These are phyloP conservation scores for Erebia palarica DNA, from an alignment of 2,888 invertebrate species.

Conservation along the genomic window DNA sequence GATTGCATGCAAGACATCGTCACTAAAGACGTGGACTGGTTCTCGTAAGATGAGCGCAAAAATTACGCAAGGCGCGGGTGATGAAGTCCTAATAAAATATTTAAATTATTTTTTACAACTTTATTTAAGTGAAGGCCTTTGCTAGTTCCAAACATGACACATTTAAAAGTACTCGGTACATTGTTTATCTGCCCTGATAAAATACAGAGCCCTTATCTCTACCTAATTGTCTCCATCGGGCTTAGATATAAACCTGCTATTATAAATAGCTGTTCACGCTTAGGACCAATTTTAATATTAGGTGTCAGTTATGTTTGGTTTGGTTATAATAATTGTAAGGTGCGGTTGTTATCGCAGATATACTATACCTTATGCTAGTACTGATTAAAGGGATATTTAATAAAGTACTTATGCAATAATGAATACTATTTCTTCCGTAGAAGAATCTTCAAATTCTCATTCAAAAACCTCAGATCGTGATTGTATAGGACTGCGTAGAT, in stretches of 20 bases:
- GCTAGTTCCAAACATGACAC: constrained; percentile 27
- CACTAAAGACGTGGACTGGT: too few species aligned
- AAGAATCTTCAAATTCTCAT: too few species aligned
- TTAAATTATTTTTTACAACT: too few species aligned
- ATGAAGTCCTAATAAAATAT: too few species aligned
- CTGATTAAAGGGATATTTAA: neutral
- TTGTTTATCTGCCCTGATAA: constrained; percentile 66
- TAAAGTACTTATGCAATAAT: constrained; percentile 9
- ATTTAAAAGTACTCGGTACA: constrained; percentile 43
- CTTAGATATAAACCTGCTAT: constrained; percentile 51
- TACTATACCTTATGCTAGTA: constrained; percentile 26
- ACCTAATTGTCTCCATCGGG: constrained; percentile 59
- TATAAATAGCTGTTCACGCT: constrained; percentile 45
- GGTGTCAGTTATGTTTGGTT: constrained; percentile 10
- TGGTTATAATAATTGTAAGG: constrained; percentile 47
- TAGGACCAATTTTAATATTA: constrained; percentile 26
- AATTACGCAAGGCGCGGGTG: too few species aligned
- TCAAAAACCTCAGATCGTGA: too few species aligned
- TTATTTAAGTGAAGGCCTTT: neutral
- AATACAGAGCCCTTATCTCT: constrained; percentile 64
- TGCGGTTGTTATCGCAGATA: constrained; percentile 63
- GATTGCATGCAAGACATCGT: too few species aligned
- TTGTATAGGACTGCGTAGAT: too few species aligned
- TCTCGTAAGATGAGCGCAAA: too few species aligned
- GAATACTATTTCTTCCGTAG: too few species aligned